Evolutionary conservation across 1,140 invertebrate species (phyloP).

Genomic region (Drosophila repleta): DNA sequence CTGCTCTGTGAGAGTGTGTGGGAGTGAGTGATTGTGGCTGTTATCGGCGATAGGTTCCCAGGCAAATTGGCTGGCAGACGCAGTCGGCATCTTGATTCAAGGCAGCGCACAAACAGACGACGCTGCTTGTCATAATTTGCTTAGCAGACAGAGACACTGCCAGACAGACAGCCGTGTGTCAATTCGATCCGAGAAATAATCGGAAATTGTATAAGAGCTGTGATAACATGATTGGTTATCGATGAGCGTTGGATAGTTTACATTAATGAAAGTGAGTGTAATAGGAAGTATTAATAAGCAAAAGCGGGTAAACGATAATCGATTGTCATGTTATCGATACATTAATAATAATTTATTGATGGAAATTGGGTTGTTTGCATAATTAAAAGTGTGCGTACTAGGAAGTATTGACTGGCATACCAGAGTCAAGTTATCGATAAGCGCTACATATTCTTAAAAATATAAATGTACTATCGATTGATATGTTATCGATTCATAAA

Average conservation of each 20-base stretch:
- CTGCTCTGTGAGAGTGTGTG: neutral
- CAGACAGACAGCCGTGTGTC: neutral
- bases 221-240: constrained; percentile 4
- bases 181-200: neutral
- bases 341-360: no score
- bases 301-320: no score
- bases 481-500: no score
- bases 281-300: neutral
- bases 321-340: no score
- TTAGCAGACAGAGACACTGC: neutral
- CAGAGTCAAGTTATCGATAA: no score
- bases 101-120: neutral
- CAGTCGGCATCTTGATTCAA: neutral
- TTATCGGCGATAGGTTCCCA: constrained; percentile 1
- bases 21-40: constrained; percentile 2
- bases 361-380: no score
- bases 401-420: no score
- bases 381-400: no score
- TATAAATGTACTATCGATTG: no score
- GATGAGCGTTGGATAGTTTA: neutral
- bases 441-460: no score
- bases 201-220: neutral
- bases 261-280: no score
- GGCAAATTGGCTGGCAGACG: constrained; percentile 28
- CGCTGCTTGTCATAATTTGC: constrained; percentile 4